A percentile compares a stretch with the other conserved stretches of the same genome.
These are phyloP conservation scores for Engraulis encrasicolus DNA, from an alignment of 2,113 vertebrate genomes.

Conservation along the genomic window DNA sequence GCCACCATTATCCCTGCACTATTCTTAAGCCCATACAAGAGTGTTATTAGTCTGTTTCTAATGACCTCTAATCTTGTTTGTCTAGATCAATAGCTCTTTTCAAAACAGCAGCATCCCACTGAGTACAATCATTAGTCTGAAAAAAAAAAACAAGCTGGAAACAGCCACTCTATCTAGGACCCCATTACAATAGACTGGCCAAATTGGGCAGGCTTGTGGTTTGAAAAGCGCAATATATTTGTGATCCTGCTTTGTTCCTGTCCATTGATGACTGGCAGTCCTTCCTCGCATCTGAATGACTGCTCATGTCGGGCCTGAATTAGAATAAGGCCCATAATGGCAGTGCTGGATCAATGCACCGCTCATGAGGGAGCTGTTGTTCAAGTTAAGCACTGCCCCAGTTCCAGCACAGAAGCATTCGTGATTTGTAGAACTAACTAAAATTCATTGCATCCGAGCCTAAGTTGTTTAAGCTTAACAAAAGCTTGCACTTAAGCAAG, in stretches of 20 bases:
- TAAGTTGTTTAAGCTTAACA: neutral
- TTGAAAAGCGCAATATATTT: neutral
- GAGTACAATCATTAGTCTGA: slow-evolving; percentile 59
- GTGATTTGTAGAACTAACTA: neutral
- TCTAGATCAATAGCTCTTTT: slow-evolving; percentile 64
- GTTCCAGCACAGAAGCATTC: neutral
- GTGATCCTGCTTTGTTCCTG: neutral
- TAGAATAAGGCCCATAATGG: slow-evolving; percentile 76
- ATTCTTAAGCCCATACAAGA: slow-evolving; percentile 52
- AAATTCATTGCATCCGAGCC: neutral
- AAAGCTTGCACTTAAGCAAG: neutral
- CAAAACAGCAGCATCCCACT: slow-evolving; percentile 59
- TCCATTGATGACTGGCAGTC: neutral
- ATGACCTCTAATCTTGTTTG: slow-evolving; percentile 75
- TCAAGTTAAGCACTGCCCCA: neutral
- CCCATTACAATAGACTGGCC: slow-evolving; percentile 28
- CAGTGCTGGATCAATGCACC: slow-evolving; percentile 72
- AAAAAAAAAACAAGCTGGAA: slow-evolving; percentile 16
- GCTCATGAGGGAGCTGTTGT: slow-evolving; percentile 56
- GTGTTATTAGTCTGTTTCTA: slow-evolving; percentile 66
- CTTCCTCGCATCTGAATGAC: neutral
- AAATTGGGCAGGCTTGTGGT: slow-evolving; percentile 35
- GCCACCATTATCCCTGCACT: slow-evolving; percentile 48
- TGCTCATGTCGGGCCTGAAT: slow-evolving; percentile 49
- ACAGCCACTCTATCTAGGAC: neutral